Percentiles rank a stretch among this genome's conserved stretches.
Conservation (phyloP, 2,888 invertebrate species). For the Margaritifera margaritifera region DNA sequence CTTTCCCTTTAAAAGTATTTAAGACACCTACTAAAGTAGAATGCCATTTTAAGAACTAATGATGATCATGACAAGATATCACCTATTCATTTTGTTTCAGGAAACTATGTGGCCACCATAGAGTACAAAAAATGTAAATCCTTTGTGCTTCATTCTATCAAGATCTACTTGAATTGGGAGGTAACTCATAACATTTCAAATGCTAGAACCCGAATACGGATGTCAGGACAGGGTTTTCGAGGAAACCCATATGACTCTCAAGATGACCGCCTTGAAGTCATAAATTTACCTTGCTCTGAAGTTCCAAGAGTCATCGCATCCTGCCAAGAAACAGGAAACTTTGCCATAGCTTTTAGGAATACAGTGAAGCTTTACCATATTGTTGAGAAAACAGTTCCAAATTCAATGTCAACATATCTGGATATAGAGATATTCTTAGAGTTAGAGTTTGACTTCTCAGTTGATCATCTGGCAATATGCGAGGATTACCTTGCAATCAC, state of each 20-base stretch:
- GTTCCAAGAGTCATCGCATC: conserved; percentile 72
- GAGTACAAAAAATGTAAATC: conserved; percentile 77
- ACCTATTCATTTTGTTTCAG: conserved; percentile 67
- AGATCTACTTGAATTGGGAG: conserved; percentile 84
- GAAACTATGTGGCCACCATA: conserved; percentile 80
- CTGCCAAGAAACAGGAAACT: conserved; percentile 68
- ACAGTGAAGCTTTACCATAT: conserved; percentile 76
- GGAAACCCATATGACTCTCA: conserved; percentile 11
- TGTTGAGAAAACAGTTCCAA: conserved; percentile 57
- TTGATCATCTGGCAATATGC: conserved; percentile 77
- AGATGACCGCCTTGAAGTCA: conserved; percentile 77
- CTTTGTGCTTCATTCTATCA: conserved; percentile 74
- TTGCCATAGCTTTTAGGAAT: conserved; percentile 73
- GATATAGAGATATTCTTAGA: conserved; percentile 75
- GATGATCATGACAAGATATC: no score
- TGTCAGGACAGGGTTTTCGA: conserved; percentile 54
- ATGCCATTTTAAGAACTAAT: no score
- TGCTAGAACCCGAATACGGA: conserved; percentile 76
- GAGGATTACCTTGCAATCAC: conserved; percentile 82
- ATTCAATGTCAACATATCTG: conserved; percentile 48
- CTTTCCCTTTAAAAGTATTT: no score
- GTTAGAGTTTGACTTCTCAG: conserved; percentile 79
- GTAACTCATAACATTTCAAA: conserved; percentile 75
- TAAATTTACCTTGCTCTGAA: conserved; percentile 81
- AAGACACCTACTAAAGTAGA: no score